These are phyloP conservation scores for Cathartes aura DNA, from an alignment of 2,113 vertebrate species.

Conservation along the genomic window DNA sequence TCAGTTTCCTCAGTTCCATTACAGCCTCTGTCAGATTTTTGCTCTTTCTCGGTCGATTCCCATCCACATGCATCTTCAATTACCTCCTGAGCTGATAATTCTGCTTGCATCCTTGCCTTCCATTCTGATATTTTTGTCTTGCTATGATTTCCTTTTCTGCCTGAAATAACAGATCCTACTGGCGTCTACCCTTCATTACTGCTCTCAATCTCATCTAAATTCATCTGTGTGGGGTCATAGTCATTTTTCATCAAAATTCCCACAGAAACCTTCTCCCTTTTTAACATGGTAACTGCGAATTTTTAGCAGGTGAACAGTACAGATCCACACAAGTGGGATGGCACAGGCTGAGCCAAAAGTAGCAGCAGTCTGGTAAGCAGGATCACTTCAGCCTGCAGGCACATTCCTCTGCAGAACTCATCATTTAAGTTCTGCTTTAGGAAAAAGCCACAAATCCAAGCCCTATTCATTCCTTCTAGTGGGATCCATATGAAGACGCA, in stretches of 20 bases:
- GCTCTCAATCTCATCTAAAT: constrained; percentile 16
- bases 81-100: constrained; percentile 27
- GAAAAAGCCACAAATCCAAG: not conserved
- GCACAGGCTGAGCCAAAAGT: constrained; percentile 30
- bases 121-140: not conserved
- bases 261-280: not conserved
- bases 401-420: not conserved
- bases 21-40: not conserved
- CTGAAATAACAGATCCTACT: constrained; percentile 42
- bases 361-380: constrained; percentile 18
- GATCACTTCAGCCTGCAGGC: constrained; percentile 6
- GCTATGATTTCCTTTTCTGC: constrained; percentile 9
- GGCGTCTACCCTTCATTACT: not conserved
- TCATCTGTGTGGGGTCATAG: constrained; percentile 30
- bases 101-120: constrained; percentile 1
- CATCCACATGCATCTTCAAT: not conserved
- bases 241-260: not conserved
- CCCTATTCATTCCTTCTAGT: not conserved
- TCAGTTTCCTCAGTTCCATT: not conserved
- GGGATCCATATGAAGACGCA: not conserved
- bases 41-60: not conserved
- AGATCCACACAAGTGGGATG: constrained; percentile 12
- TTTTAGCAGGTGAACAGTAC: constrained; percentile 43
- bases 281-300: not conserved
- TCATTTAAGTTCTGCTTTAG: not conserved